Base-by-base conservation (phyloP, 1,140 invertebrate species). In the Bombus confusus region DNA sequence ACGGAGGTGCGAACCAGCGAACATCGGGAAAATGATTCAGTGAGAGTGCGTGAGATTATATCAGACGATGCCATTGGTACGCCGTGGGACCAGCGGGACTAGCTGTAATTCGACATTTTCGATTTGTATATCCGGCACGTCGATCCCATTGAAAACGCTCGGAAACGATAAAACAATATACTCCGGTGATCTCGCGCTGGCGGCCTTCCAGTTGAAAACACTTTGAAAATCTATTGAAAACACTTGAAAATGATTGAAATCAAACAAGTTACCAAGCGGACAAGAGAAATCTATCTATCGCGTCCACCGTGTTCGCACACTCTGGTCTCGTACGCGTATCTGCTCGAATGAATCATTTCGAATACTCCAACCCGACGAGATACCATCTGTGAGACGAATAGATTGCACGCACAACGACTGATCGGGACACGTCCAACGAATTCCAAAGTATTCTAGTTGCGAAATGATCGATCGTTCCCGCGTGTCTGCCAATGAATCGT, bases 91-190 rank as follows among this genome's bases (percentile, higher is more conserved):
- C n/a, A 37, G 68, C n/a, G 41, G 39, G n/a, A 28, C 28, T 74
- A 13, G 25, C 12, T 59, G 69, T 89, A 89, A 89, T 89, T 88
- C 88, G 62, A 80, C 66, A 80, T 86, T 86, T 82, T 88, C 88
- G 80, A 88, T 88, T 88, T 82, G 86, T 83, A 86, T 79, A 88
- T 88, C 86, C 72, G 64, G 59, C 84, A 75, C 75, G 79, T 73
- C 87, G 75, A 80, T 34, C 75, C 75, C 57, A 86, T 88, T 80
- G 87, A 83, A 88, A 89, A 83, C 80, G 85, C n/a, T 57, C 71
- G 83, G 87, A 88, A 88, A 88, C 88, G 87, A 89, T 89, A 88
- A 89, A 89, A 89, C 88, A 89, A 89, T 88, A 88, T 89, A 89
- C 82, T 41, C 77, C 79, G 82, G 43, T n/a, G n/a, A n/a, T n/a